A percentile compares a stretch with the other conserved stretches of the same genome.
Evolutionary conservation across 2,113 vertebrate genomes (phyloP).

Genomic region (Cervus canadensis): DNA sequence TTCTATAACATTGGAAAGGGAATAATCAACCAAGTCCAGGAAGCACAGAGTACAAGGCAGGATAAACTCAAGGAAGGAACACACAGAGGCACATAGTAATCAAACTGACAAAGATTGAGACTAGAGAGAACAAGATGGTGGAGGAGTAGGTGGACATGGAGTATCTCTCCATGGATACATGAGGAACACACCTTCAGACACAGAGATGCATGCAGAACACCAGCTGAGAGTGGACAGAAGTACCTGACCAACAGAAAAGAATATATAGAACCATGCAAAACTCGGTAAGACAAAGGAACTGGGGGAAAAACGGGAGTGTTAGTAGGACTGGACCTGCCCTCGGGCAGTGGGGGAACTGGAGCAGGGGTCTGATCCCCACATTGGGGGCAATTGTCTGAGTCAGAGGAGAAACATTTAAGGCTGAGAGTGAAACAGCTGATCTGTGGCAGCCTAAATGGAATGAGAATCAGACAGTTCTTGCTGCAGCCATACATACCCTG

Average conservation of each 20-base stretch:
- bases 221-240: not conserved
- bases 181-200: not conserved
- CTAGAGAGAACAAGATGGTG: not conserved
- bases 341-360: not conserved
- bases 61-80: not conserved
- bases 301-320: not conserved
- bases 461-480: not conserved
- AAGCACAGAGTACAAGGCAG: not conserved
- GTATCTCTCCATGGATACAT: not conserved
- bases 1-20: not conserved
- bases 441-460: not conserved
- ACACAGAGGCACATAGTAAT: not conserved
- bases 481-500: not conserved
- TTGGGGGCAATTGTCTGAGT: not conserved
- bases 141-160: accelerated
- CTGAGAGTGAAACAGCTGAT: not conserved
- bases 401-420: not conserved
- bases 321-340: not conserved
- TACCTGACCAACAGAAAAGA: not conserved
- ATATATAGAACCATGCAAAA: not conserved
- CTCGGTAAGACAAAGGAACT: not conserved
- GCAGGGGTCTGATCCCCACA: not conserved
- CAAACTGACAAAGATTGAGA: not conserved
- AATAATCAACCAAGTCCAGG: not conserved
- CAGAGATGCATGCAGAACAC: not conserved